Base-by-base conservation (phyloP, 92 coral and sea anemone species). In the Epizoanthus stellaris region DNA sequence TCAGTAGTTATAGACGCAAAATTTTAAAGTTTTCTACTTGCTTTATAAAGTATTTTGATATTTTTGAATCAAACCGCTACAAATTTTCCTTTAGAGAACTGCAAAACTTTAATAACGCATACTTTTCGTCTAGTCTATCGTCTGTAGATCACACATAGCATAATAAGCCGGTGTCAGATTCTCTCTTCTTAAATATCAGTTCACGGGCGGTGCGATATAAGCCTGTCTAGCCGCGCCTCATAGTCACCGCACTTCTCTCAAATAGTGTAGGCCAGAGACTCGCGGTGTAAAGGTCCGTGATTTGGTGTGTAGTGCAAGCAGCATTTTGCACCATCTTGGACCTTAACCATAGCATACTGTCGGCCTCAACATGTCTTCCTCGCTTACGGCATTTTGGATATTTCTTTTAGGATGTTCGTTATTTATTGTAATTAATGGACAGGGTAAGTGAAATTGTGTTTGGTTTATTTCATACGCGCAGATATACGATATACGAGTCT, bases 241-340 rank as follows among this genome's bases (percentile, higher is more conserved):
- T 42, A 79, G 64, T 79, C 72, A 63, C 83, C 83, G 71, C 83
- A 79, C 72, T 39, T 79, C 83, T 79, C 83, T 79, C 83, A 79
- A 79, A 79, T 79, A 79, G 73, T 62, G 83, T 79, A 59, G 83
- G 72, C 67, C 83, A 21, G 83, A 21, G 58, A 79, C 71, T 62
- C 67, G 83, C 38, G 72, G 56, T 43, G 83, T 42, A 79, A 11
- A 79, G 83, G 83, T 79, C 83, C 83, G 67, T 63, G 83, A 79
- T 79, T 79, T 58, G 83, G 83, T 79, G 83, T 79, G 83, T 79
- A 79, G 83, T 79, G 83, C 83, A 62, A 40, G 83, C 73, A 62
- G 52, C 83, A 79, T 79, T 79, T 79, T 79, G 83, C 83, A 79
- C 83, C 83, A 63, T 79, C 83, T 79, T 20, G 83, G 83, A 79